Conservation (phyloP, 1,140 invertebrate genomes). For the Lasioglossum albipes region DNA sequence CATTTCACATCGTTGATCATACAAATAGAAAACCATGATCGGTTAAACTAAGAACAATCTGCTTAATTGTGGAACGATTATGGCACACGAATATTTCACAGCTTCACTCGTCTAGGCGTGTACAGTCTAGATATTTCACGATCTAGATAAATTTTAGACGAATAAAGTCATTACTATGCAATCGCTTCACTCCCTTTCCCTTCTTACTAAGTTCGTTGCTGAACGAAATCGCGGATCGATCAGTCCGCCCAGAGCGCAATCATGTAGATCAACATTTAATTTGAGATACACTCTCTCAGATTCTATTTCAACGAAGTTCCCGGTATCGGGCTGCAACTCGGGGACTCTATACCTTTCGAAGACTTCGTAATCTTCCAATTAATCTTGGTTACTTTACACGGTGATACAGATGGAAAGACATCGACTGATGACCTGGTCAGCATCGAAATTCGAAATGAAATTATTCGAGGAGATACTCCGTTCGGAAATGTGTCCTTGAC, state of each 20-base stretch:
- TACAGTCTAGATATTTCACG: no score
- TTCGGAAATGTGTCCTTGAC: neutral
- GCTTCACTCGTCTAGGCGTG: no score
- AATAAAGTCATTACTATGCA: neutral
- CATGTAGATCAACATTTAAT: conserved; percentile 20
- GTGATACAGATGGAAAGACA: neutral
- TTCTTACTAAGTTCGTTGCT: neutral
- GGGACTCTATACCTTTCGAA: neutral
- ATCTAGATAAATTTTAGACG: neutral
- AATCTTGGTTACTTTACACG: neutral
- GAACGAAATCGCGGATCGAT: neutral
- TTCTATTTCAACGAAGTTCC: conserved; percentile 1
- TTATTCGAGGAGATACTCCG: neutral
- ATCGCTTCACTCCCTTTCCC: neutral
- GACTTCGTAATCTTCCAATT: conserved; percentile 13
- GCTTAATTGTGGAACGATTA: no score
- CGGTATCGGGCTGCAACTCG: neutral
- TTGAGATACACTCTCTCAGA: neutral
- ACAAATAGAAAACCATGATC: no score
- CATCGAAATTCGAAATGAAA: neutral
- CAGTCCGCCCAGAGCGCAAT: neutral
- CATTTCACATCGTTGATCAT: no score
- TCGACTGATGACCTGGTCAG: neutral
- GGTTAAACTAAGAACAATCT: no score
- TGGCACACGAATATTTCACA: no score